A percentile compares a stretch with the other conserved stretches of the same genome.
These are phyloP conservation scores for Cossypha dichroa DNA, from an alignment of 2,797 vertebrate genomes.

Conservation along the genomic window DNA sequence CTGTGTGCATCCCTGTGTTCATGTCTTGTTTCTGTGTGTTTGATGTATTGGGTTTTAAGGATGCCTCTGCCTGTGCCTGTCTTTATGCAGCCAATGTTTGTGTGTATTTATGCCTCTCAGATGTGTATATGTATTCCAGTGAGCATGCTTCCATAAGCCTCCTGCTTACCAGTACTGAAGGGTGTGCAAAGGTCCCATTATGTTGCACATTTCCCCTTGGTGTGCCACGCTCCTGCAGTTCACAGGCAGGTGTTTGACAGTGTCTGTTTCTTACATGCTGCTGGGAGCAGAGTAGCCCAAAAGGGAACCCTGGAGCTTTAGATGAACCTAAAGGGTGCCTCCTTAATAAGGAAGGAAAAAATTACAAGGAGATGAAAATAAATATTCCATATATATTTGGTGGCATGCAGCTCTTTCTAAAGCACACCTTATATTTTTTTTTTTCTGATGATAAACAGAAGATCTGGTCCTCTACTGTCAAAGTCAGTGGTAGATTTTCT, in stretches of 20 bases:
- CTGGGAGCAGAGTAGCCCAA: not conserved
- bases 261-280: not conserved
- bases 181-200: not conserved
- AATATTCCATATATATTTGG: not conserved
- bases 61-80: not conserved
- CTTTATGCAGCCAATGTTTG: not conserved
- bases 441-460: not conserved
- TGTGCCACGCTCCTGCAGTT: not conserved
- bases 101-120: not conserved
- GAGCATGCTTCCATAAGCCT: not conserved
- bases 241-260: not conserved
- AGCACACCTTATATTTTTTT: not conserved
- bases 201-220: rapidly evolving
- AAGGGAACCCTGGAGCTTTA: not conserved
- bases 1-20: not conserved
- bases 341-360: not conserved
- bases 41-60: not conserved
- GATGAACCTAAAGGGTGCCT: not conserved
- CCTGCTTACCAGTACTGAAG: not conserved
- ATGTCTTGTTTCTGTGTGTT: not conserved
- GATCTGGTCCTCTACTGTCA: not conserved
- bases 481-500: not conserved
- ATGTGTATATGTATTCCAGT: not conserved
- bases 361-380: not conserved
- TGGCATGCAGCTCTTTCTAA: not conserved